phyloP scores from a whole-genome alignment of 2,113 vertebrate species.

The Todiramphus chloris region DNA sequence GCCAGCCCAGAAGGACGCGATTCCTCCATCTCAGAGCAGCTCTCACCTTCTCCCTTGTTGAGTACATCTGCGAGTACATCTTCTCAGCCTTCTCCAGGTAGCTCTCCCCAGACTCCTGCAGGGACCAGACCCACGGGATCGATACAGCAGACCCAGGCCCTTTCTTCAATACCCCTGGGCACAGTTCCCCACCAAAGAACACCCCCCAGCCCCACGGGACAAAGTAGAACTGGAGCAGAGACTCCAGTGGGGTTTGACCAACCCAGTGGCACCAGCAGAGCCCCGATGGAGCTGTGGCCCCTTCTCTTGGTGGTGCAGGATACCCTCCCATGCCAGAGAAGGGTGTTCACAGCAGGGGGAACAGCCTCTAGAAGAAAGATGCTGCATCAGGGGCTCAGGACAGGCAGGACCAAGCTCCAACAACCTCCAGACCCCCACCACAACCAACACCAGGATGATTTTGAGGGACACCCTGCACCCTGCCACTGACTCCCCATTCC shows the following conservation, averaged over 20 bases:
- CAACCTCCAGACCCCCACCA: background rate
- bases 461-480: background rate
- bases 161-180: background rate
- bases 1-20: background rate
- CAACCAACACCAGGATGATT: background rate
- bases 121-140: background rate
- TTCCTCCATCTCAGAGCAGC: background rate
- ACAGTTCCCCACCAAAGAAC: background rate
- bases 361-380: background rate
- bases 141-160: background rate
- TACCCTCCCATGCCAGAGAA: background rate
- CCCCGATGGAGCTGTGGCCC: background rate
- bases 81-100: conserved; percentile 84
- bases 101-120: conserved; percentile 82
- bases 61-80: conserved; percentile 80
- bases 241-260: background rate
- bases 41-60: conserved; percentile 89
- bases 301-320: background rate
- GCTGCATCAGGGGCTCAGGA: background rate
- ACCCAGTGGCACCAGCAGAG: background rate
- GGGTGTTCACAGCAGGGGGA: background rate
- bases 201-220: background rate
- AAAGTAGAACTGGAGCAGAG: background rate
- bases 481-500: no score
- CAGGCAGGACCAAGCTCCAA: background rate